Conservation (phyloP, 2,888 invertebrate species). For the Lypha dubia region DNA sequence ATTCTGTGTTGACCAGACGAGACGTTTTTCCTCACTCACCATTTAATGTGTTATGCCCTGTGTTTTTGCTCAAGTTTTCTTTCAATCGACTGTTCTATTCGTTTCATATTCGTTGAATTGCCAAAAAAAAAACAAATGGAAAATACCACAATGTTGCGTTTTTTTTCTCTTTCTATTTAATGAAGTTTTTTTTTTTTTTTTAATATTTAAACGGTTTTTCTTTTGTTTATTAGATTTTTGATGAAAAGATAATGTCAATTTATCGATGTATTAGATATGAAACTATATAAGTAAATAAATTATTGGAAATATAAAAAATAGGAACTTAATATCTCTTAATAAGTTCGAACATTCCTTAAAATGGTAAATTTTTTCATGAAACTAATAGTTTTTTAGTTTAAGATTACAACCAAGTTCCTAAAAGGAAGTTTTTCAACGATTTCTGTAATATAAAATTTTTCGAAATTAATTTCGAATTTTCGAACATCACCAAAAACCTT, state of each 20-base stretch:
- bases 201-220: conserved; percentile 23
- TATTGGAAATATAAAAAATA: too few species aligned
- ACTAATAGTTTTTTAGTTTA: too few species aligned
- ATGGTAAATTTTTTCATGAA: too few species aligned
- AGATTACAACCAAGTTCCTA: too few species aligned
- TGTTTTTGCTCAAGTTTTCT: conserved; percentile 67
- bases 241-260: background rate
- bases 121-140: conserved; percentile 45
- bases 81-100: conserved; percentile 49
- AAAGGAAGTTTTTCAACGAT: background rate
- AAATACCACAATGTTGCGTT: conserved; percentile 52
- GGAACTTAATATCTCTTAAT: too few species aligned
- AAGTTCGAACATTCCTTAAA: too few species aligned
- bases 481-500: background rate
- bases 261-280: background rate
- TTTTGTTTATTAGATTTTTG: conserved; percentile 18
- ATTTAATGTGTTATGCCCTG: conserved; percentile 70
- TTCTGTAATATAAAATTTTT: background rate
- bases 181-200: conserved; percentile 11
- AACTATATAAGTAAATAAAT: too few species aligned
- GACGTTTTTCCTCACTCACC: conserved; percentile 73
- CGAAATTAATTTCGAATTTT: conserved; percentile 15
- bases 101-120: conserved; percentile 45
- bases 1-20: conserved; percentile 65
- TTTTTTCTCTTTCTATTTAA: background rate